phyloP scores from a whole-genome alignment of 2,888 invertebrate species.

The Eremobia ochroleuca region DNA sequence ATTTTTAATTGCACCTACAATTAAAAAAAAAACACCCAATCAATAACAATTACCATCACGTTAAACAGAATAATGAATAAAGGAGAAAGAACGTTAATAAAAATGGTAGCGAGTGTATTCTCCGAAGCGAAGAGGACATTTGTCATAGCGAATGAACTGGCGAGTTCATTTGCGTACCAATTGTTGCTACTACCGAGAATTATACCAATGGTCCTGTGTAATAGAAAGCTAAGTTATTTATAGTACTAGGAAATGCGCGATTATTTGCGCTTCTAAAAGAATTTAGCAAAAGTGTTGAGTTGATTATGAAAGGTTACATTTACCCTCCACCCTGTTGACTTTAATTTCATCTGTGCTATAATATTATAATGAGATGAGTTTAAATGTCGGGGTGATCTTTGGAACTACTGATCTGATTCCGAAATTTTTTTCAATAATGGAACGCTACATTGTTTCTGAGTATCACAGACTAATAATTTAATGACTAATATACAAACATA shows the following conservation, averaged over 20 bases:
- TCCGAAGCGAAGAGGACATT: slow-evolving; percentile 35
- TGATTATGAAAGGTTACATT: background rate
- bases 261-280: slow-evolving; percentile 28
- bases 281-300: background rate
- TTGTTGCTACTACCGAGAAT: slow-evolving; percentile 41
- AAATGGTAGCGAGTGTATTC: slow-evolving; percentile 35
- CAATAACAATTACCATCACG: background rate
- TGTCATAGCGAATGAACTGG: slow-evolving; percentile 52
- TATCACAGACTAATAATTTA: no score
- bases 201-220: slow-evolving; percentile 34
- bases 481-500: no score
- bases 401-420: background rate
- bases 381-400: background rate
- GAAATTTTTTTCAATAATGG: background rate
- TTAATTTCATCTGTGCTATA: background rate
- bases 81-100: slow-evolving; percentile 10
- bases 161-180: slow-evolving; percentile 39
- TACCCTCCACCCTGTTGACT: background rate
- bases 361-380: background rate
- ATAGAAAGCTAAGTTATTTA: slow-evolving; percentile 37
- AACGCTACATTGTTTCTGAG: background rate
- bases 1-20: background rate
- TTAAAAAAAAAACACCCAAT: background rate
- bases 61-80: background rate
- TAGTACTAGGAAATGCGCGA: slow-evolving; percentile 15